Evolutionary conservation across 2,888 invertebrate species (phyloP).

Genomic region (Apodemia mormo): DNA sequence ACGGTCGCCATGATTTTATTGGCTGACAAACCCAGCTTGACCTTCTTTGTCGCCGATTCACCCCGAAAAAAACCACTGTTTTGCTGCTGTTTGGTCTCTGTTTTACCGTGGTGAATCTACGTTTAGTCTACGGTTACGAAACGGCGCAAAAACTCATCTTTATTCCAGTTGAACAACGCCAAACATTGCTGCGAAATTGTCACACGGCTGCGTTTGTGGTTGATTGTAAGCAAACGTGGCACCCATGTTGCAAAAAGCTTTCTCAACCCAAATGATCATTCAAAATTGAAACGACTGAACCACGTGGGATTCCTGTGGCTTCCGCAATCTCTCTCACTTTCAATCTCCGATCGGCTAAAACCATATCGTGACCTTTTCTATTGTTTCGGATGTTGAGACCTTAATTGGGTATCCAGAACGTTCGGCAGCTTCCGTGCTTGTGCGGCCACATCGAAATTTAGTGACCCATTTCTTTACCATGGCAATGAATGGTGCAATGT

Average conservation of each 20-base stretch:
- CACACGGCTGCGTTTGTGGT: too few relatives aligned
- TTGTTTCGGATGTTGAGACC: constrained; percentile 35
- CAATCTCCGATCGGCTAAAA: constrained; percentile 23
- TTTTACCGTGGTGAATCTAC: constrained; percentile 12
- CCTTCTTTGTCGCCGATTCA: too few relatives aligned
- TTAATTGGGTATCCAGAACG: constrained; percentile 36
- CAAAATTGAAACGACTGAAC: constrained; percentile 15
- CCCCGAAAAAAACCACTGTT: too few relatives aligned
- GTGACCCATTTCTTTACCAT: constrained; percentile 38
- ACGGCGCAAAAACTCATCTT: constrained; percentile 40
- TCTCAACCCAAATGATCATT: constrained; percentile 13
- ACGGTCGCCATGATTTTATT: too few relatives aligned
- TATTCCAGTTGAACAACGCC: not conserved
- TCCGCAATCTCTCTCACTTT: constrained; percentile 21
- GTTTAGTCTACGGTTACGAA: constrained; percentile 43
- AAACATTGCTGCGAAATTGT: too few relatives aligned
- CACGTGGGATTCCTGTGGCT: constrained; percentile 1
- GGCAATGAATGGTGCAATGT: constrained; percentile 35
- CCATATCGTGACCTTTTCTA: constrained; percentile 34
- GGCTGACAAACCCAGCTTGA: too few relatives aligned
- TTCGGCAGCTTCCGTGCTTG: constrained; percentile 31
- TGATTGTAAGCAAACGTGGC: too few relatives aligned
- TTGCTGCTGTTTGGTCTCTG: too few relatives aligned
- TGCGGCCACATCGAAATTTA: constrained; percentile 35
- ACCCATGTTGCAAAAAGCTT: not conserved